Conservation (phyloP, 1,140 invertebrate genomes). For the Drosophila orena region DNA sequence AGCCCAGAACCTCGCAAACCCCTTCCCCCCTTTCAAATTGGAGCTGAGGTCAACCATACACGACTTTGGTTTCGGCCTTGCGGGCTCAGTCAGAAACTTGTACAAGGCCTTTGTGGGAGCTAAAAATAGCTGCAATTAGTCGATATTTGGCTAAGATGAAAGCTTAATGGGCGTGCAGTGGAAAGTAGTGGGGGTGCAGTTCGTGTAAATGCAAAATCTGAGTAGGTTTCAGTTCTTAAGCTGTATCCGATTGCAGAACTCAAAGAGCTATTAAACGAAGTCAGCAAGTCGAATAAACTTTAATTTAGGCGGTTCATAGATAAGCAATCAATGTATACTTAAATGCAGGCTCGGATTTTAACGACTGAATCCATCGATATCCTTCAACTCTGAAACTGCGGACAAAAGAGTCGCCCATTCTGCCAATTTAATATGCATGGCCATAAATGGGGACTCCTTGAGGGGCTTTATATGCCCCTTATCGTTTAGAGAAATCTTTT, state of each 20-base stretch:
- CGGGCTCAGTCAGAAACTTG: constrained; percentile 23
- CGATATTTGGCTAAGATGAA: constrained; percentile 13
- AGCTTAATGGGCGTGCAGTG: constrained; percentile 17
- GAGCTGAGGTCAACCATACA: constrained; percentile 37
- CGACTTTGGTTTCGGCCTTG: constrained; percentile 40
- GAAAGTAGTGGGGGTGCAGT: constrained; percentile 8
- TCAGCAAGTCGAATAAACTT: constrained; percentile 2
- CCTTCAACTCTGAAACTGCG: constrained; percentile 21
- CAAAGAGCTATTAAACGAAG: background rate
- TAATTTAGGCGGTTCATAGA: background rate
- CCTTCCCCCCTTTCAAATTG: constrained; percentile 10
- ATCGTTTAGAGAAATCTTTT: constrained; percentile 60
- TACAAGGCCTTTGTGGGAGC: constrained; percentile 34
- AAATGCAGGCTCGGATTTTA: constrained; percentile 32
- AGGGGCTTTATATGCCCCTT: constrained; percentile 29
- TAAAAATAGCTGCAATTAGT: constrained; percentile 58
- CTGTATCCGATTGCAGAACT: background rate
- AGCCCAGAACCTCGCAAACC: background rate
- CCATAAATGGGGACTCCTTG: constrained; percentile 50
- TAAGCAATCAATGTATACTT: constrained; percentile 17
- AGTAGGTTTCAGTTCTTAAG: background rate
- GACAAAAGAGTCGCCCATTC: constrained; percentile 35
- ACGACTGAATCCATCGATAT: constrained; percentile 24
- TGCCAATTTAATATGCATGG: constrained; percentile 63
- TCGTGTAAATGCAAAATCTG: background rate